phyloP scores from a whole-genome alignment of 2,797 vertebrate genomes.

The Lithobates pipiens region DNA sequence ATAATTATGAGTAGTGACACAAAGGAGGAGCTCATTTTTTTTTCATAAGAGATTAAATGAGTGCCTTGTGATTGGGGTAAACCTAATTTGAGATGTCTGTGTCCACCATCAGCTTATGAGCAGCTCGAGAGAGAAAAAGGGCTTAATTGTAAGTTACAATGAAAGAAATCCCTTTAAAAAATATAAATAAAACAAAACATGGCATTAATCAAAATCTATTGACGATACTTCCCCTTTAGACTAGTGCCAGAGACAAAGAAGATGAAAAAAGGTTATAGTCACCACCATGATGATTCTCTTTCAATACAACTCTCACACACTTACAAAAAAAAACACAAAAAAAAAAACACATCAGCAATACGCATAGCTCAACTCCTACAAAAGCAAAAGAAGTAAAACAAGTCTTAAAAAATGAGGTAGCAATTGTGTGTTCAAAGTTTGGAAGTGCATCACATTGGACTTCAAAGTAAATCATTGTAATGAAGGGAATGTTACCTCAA shows the following conservation, averaged over 20 bases:
- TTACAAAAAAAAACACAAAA: background rate
- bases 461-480: conserved; percentile 69
- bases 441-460: conserved; percentile 89
- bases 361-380: conserved; percentile 63
- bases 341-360: conserved; percentile 31
- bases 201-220: background rate
- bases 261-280: conserved; percentile 6
- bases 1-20: no score
- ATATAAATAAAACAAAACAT: no score
- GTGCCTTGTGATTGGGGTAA: background rate
- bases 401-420: conserved; percentile 86
- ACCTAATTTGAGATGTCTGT: background rate
- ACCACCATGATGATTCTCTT: conserved; percentile 6
- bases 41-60: no score
- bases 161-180: background rate
- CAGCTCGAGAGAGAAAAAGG: background rate
- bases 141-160: background rate
- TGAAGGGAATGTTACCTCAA: conserved; percentile 67
- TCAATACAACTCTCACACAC: background rate
- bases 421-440: conserved; percentile 92
- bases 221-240: conserved; percentile 21
- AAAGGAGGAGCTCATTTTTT: no score
- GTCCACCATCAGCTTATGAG: background rate
- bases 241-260: conserved; percentile 37
- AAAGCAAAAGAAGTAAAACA: conserved; percentile 40